Evolutionary conservation across 2,113 vertebrate species (phyloP).

Genomic region (Platanista minor): DNA sequence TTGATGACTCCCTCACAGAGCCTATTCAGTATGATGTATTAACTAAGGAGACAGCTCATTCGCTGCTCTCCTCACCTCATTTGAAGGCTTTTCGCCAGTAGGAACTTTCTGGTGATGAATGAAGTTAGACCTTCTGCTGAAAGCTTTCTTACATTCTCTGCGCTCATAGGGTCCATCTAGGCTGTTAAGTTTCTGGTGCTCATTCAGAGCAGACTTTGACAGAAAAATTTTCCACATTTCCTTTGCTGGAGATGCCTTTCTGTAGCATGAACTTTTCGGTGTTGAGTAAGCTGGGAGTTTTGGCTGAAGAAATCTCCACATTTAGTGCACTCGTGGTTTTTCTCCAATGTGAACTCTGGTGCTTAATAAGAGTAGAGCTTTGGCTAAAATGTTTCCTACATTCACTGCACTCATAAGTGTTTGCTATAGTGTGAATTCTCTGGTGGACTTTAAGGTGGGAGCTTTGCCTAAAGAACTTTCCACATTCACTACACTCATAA

Average conservation of each 20-base stretch:
- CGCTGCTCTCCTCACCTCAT: too few species aligned
- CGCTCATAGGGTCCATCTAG: not conserved
- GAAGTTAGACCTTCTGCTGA: not conserved
- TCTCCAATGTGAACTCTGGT: not conserved
- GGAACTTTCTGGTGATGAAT: not conserved
- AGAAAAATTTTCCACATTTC: not conserved
- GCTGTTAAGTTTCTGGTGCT: not conserved
- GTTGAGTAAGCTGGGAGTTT: not conserved
- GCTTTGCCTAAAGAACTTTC: not conserved
- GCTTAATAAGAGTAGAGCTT: not conserved
- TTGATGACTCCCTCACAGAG: not conserved
- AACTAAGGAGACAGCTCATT: not conserved
- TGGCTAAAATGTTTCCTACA: not conserved
- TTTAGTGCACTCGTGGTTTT: not conserved
- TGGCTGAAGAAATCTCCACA: not conserved
- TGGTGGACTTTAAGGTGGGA: not conserved
- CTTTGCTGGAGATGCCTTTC: accelerated
- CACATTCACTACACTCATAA: not conserved
- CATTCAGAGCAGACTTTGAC: not conserved
- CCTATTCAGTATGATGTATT: not conserved
- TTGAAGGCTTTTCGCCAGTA: not conserved
- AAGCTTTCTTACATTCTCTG: not conserved
- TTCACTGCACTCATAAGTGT: not conserved
- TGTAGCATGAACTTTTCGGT: not conserved
- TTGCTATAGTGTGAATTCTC: not conserved